phyloP scores from a whole-genome alignment of 2,797 vertebrate genomes.

The Eospalax fontanierii region DNA sequence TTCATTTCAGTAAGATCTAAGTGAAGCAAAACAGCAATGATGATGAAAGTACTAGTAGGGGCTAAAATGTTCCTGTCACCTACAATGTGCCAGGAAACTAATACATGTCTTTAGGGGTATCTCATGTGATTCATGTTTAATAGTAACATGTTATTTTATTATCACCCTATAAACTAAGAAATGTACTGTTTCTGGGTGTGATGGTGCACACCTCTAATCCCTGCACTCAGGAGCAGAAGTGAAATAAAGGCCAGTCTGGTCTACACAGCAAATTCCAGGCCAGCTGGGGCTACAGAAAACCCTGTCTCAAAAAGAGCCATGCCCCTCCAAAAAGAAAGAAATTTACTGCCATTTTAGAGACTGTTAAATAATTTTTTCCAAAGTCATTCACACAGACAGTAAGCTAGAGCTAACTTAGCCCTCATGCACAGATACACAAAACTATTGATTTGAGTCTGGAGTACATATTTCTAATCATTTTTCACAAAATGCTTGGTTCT shows the following conservation, averaged over 20 bases:
- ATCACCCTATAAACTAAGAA: neutral
- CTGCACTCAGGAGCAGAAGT: too few species aligned
- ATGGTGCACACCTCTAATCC: too few species aligned
- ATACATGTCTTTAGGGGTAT: neutral
- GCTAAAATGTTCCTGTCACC: neutral
- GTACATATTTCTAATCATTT: neutral
- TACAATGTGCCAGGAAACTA: neutral
- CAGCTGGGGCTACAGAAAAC: too few species aligned
- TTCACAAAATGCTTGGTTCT: neutral
- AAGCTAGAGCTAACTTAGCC: neutral
- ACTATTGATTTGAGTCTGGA: neutral
- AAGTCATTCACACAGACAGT: slow-evolving; percentile 28
- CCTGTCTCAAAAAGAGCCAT: too few species aligned
- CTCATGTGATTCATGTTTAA: slow-evolving; percentile 8
- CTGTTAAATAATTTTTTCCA: slow-evolving; percentile 36
- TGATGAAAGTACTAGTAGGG: neutral
- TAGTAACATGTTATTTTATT: neutral
- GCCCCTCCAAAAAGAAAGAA: too few species aligned
- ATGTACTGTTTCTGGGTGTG: too few species aligned
- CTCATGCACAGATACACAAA: too few species aligned
- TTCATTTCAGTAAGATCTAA: neutral
- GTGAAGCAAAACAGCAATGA: neutral
- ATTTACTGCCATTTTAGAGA: neutral
- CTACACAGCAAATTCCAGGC: too few species aligned
- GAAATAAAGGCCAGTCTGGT: too few species aligned